Conservation (phyloP, 2,888 invertebrate species). For the Cristatella mucedo region DNA sequence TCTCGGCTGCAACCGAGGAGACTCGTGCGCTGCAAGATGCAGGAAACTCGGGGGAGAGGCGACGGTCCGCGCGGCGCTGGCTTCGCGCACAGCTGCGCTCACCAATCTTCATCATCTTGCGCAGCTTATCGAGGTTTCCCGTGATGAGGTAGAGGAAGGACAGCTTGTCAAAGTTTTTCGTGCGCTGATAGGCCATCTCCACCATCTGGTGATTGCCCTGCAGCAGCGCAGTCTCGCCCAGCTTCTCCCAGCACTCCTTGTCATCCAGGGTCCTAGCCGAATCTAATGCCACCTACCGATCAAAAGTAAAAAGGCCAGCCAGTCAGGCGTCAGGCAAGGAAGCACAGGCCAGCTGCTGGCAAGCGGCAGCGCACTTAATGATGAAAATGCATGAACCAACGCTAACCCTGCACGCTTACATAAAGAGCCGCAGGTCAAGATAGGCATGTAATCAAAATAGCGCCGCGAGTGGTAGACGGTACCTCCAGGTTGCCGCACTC, state of each 20-base stretch:
- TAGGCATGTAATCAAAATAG: not conserved
- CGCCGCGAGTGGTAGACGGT: conserved; percentile 6
- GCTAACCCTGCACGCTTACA: not conserved
- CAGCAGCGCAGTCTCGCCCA: conserved; percentile 78
- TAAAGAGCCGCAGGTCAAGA: too few species aligned
- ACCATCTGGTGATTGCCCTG: conserved; percentile 59
- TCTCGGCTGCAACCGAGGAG: conserved; percentile 61
- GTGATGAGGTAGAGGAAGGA: conserved; percentile 94
- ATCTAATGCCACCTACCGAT: conserved; percentile 67
- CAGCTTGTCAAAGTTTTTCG: conserved; percentile 96
- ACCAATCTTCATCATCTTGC: conserved; percentile 92
- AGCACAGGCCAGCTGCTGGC: not conserved
- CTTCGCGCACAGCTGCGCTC: conserved; percentile 4
- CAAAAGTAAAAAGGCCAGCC: conserved; percentile 9
- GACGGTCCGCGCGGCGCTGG: not conserved
- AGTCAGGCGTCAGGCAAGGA: not conserved
- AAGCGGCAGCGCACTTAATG: not conserved
- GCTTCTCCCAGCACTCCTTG: conserved; percentile 80
- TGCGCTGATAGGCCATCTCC: conserved; percentile 98
- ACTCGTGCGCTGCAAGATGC: not conserved
- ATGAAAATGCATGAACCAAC: not conserved
- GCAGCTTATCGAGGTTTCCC: conserved; percentile 87
- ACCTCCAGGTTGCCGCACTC: conserved; percentile 98
- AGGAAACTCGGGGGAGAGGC: not conserved
- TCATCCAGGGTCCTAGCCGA: conserved; percentile 88